Conservation (phyloP, 2,888 invertebrate genomes). For the Zygogramma bicolorata region DNA sequence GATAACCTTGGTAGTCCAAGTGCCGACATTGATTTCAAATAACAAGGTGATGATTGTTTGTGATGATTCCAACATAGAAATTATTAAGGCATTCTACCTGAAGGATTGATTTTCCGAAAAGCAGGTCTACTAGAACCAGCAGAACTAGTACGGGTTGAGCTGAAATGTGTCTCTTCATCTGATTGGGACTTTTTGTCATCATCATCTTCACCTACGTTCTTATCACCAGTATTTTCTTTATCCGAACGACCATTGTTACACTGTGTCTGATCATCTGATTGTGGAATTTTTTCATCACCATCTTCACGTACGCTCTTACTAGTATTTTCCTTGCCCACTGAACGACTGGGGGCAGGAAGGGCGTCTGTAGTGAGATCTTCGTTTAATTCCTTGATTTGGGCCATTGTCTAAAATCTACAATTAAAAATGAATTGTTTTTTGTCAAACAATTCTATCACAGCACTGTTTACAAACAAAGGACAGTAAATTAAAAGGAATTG, state of each 20-base stretch:
- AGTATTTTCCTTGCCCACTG: not conserved
- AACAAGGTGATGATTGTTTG: too few relatives aligned
- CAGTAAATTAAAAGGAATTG: not conserved
- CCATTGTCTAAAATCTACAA: not conserved
- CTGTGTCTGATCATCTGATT: constrained; percentile 3
- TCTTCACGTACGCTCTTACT: not conserved
- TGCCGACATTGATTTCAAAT: too few relatives aligned
- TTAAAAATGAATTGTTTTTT: not conserved
- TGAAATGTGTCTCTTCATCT: constrained; percentile 5
- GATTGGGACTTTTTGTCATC: not conserved
- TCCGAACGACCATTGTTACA: not conserved
- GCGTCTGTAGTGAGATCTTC: constrained; percentile 11
- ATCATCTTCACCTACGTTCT: not conserved
- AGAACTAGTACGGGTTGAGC: not conserved
- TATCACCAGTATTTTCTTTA: not conserved
- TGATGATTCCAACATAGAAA: too few relatives aligned
- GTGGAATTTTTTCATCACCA: not conserved
- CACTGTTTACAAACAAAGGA: constrained; percentile 10
- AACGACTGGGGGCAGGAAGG: not conserved
- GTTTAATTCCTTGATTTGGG: not conserved
- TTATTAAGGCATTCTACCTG: too few relatives aligned
- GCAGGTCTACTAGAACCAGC: not conserved
- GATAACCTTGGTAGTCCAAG: too few relatives aligned
- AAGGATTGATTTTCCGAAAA: not conserved
- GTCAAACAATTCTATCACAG: not conserved